Percentiles rank a stretch among this genome's conserved stretches.
Evolutionary conservation across 2,888 invertebrate genomes (phyloP).

Genomic region (Melipona beecheii): DNA sequence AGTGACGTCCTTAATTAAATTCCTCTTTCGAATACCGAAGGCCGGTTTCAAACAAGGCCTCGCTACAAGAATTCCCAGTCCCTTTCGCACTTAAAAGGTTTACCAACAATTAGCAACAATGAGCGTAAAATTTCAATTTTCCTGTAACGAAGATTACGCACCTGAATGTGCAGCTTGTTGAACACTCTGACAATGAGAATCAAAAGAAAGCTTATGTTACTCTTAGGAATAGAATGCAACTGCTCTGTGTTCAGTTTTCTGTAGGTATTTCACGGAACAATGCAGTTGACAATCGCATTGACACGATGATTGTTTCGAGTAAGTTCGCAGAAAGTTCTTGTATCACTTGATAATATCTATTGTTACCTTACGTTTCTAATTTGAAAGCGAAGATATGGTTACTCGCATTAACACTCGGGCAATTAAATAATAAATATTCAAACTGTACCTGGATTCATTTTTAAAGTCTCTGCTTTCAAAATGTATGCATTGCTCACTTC

Average conservation of each 20-base stretch:
- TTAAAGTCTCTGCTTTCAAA: too few species aligned
- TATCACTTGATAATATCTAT: background rate
- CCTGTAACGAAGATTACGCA: background rate
- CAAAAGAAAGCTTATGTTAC: slow-evolving; percentile 7
- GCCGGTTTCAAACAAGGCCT: background rate
- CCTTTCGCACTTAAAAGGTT: too few species aligned
- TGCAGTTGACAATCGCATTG: background rate
- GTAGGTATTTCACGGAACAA: slow-evolving; percentile 11
- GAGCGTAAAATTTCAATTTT: background rate
- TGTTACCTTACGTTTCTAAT: background rate
- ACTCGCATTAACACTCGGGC: too few species aligned
- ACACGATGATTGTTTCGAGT: background rate
- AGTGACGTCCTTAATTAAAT: slow-evolving; percentile 4
- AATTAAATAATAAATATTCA: too few species aligned
- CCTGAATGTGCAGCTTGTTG: background rate
- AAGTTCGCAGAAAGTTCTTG: background rate
- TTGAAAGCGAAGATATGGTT: background rate
- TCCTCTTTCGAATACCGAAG: background rate
- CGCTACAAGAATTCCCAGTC: too few species aligned
- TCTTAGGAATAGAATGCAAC: slow-evolving; percentile 4
- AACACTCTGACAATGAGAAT: background rate
- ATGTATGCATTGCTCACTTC: too few species aligned
- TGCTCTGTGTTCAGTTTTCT: background rate
- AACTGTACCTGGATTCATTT: too few species aligned
- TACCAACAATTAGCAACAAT: too few species aligned